A percentile compares a stretch with the other conserved stretches of the same genome.
phyloP scores from a whole-genome alignment of 2,797 vertebrate genomes.

The Fratercula arctica region DNA sequence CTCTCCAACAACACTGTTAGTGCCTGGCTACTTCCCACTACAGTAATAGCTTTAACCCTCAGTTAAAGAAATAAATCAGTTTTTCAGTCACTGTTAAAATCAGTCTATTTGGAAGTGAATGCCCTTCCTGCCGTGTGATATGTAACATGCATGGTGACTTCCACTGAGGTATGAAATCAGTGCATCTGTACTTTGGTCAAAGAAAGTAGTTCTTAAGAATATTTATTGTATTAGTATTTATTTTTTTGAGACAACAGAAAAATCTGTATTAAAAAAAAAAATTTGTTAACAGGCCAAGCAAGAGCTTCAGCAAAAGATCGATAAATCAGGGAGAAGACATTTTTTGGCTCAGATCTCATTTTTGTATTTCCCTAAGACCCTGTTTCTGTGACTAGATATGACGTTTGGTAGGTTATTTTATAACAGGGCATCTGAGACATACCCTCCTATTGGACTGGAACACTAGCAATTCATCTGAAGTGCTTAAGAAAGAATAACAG shows the following conservation, averaged over 20 bases:
- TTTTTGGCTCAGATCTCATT: not conserved
- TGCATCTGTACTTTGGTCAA: not conserved
- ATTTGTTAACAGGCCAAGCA: not conserved
- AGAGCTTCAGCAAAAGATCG: not conserved
- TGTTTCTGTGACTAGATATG: not conserved
- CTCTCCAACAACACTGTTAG: not conserved
- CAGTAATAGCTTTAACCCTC: not conserved
- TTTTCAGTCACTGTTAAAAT: not conserved
- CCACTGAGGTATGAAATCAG: not conserved
- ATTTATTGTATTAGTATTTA: constrained; percentile 4
- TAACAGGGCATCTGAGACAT: not conserved
- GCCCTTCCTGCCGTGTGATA: not conserved
- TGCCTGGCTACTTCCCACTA: not conserved
- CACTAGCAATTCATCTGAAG: not conserved
- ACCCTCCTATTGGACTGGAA: not conserved
- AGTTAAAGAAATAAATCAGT: not conserved
- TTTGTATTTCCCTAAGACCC: not conserved
- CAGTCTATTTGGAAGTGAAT: not conserved
- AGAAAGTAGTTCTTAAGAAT: not conserved
- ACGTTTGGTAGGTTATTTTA: not conserved
- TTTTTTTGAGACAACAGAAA: constrained; percentile 17
- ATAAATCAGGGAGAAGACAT: not conserved
- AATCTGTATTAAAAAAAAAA: not conserved
- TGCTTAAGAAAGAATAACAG: not conserved
- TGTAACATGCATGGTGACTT: not conserved